Percentiles rank a stretch among this genome's conserved stretches.
These are phyloP conservation scores for Epistrophe grossulariae DNA, from an alignment of 2,888 invertebrate genomes.

Conservation along the genomic window DNA sequence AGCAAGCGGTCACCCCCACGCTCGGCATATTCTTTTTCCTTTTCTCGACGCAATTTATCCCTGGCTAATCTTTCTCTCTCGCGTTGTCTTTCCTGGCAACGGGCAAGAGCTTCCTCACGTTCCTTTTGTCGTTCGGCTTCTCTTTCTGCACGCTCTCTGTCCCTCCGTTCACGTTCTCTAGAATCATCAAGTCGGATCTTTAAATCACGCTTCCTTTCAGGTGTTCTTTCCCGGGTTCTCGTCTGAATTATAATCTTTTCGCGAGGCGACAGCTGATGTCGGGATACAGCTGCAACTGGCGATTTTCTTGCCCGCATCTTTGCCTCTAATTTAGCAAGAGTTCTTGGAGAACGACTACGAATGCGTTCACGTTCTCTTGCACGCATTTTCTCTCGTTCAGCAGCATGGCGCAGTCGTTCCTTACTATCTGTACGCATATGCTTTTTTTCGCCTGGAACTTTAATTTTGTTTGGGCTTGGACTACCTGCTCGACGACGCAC, in stretches of 20 bases:
- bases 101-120: conserved; percentile 87
- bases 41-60: conserved; percentile 84
- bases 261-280: conserved; percentile 82
- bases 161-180: conserved; percentile 86
- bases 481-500: conserved; percentile 80
- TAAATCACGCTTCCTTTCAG: conserved; percentile 81
- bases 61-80: conserved; percentile 84
- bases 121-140: conserved; percentile 87
- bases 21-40: conserved; percentile 80
- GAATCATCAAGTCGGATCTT: conserved; percentile 82
- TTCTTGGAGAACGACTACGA: conserved; percentile 84
- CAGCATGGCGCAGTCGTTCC: conserved; percentile 80
- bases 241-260: conserved; percentile 83
- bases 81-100: conserved; percentile 87
- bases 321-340: conserved; percentile 82
- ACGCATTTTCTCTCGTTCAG: conserved; percentile 84
- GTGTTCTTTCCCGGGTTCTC: conserved; percentile 82
- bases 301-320: conserved; percentile 85
- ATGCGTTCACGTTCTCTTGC: conserved; percentile 83
- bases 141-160: conserved; percentile 85
- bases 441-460: conserved; percentile 80
- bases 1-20: conserved; percentile 86
- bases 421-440: conserved; percentile 81
- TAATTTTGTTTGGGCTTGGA: conserved; percentile 81
- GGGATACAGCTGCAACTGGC: conserved; percentile 85